Conservation (phyloP, 2,113 vertebrate genomes). For the Anarhynchus alexandrinus region DNA sequence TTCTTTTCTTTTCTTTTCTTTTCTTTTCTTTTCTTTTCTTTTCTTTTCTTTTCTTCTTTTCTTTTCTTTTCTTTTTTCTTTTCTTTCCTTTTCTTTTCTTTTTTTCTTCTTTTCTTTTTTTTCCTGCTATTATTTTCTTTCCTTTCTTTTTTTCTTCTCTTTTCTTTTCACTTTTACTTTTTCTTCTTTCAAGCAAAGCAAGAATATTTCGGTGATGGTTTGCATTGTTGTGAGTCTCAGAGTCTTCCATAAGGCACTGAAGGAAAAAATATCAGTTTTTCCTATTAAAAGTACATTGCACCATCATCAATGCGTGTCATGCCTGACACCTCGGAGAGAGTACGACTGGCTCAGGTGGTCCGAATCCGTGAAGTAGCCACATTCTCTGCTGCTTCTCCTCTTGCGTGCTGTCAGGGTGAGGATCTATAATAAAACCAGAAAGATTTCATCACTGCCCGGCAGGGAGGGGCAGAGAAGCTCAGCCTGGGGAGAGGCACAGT, state of each 20-base stretch:
- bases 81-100: conserved; percentile 24
- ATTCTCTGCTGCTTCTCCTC: conserved; percentile 78
- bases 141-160: conserved; percentile 41
- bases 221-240: conserved; percentile 94
- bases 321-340: conserved; percentile 80
- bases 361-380: conserved; percentile 79
- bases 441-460: not conserved
- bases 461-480: not conserved
- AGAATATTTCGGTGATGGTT: conserved; percentile 91
- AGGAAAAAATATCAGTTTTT: conserved; percentile 89
- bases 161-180: conserved; percentile 47
- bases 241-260: conserved; percentile 99
- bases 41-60: conserved; percentile 10
- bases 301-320: conserved; percentile 87
- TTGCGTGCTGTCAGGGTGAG: conserved; percentile 60
- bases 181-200: conserved; percentile 88
- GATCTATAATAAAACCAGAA: conserved; percentile 70
- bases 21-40: conserved; percentile 47
- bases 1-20: conserved; percentile 25
- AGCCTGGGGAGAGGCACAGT: not conserved
- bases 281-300: conserved; percentile 91
- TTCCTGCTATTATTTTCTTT: conserved; percentile 34
- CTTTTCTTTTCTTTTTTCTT: conserved; percentile 31
- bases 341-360: conserved; percentile 80
- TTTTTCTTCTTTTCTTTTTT: conserved; percentile 45